Base-by-base conservation (phyloP, 2,888 invertebrate species). In the Leucophenga montana region DNA sequence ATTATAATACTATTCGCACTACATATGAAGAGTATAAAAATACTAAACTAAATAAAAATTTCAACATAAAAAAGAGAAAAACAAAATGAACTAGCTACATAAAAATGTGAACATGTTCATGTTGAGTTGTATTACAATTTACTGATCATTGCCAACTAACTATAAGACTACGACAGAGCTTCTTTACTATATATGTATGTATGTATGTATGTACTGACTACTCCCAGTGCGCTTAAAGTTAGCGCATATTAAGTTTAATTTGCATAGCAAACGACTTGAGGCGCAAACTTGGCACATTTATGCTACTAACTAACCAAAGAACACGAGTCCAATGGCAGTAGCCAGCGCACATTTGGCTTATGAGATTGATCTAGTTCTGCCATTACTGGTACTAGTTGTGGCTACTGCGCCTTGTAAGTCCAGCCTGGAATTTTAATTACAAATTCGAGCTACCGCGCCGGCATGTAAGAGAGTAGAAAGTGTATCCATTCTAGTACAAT, bases 201-300 rank as follows among this genome's bases (percentile, higher is more conserved):
- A 33, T 33, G 33, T 33, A 33, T 33, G 33, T 33, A 33, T 33
- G 39, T 39, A 39, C 1, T 11, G 39, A 39, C 39, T 39, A 39
- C 39, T 39, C 39, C 39, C 39, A n/a, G 27, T 27, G 56, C 18
- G 22, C 18, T 56, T 56, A 2, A 56, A 56, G 56, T 56, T 56
- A 22, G 56, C 56, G 56, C 75, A 84, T 74, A 77, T 74, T 75
- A 74, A 68, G 67, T 75, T 75, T 75, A 75, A 80, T 80, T 80
- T 84, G 83, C 84, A 82, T 84, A 71, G 67, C 39, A 44, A 57
- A 57, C 16, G 57, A 57, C 57, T 57, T 57, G 31, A 57, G 57
- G 57, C 57, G 57, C 57, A 57, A 57, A 57, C 57, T 57, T 57
- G 57, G 57, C 57, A 57, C 57, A 57, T 57, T 57, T 57, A 16